Base-by-base conservation (phyloP, 1,140 invertebrate genomes). In the honey bee (Apis mellifera) region DNA sequence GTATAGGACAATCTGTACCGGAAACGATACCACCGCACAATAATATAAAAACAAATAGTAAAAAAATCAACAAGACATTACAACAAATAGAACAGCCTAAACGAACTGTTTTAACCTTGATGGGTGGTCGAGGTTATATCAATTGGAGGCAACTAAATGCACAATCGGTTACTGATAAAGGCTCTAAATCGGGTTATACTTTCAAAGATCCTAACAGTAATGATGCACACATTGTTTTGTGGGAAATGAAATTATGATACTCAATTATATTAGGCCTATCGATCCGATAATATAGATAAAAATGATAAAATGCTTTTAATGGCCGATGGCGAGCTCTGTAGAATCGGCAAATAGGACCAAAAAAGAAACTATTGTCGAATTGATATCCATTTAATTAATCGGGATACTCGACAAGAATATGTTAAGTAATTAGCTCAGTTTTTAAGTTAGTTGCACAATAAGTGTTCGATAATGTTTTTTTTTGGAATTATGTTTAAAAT, bases 211-310 rank as follows among this genome's bases (percentile, higher is more conserved):
- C 96, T 42, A 97, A 97, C 88, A 96, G 95, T 87, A 96, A 95
- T 86, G 97, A 98, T 94, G 97, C 97, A 19, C 97, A 98, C 94
- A 96, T 98, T 86, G 96, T 98, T 57, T 95, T 98, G 17, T 98
- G 97, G 97, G 98, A 98, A 94, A 97, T 97, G 95, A 98, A 98
- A 90, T 96, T 98, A 95, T 98, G 95, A 95, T 95, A 89, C 85
- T 88, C 74, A 88, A 88, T 86, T 69, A 74, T 32, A 23, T n/a
- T 83, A 85, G 82, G 57, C 17, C 42, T 50, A 23, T 65, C 66
- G 77, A 82, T 78, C 55, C 64, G 68, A 79, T 65, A 57, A 52
- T 87, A 74, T 59, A 70, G 64, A 70, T 79, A 78, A 78, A 79
- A 26, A 71, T 42, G 75, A 75, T 64, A 69, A 78, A 83, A 65